phyloP scores from a whole-genome alignment of 2,113 vertebrate species.

The Psilopogon haemacephalus region DNA sequence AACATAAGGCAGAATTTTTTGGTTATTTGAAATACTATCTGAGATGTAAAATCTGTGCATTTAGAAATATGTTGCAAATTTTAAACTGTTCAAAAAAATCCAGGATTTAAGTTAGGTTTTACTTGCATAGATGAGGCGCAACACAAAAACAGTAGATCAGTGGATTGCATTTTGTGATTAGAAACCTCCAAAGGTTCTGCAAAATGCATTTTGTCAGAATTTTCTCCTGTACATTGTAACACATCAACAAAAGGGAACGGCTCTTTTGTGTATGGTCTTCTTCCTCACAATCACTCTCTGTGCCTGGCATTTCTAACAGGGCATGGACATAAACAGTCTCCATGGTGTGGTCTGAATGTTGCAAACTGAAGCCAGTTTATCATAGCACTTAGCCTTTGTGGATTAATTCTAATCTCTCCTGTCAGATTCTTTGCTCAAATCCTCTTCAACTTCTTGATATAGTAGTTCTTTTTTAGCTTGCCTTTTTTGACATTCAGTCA shows the following conservation, averaged over 20 bases:
- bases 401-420: background rate
- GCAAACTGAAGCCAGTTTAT: background rate
- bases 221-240: background rate
- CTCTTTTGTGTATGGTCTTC: background rate
- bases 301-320: background rate
- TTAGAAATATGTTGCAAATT: background rate
- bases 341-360: accelerated
- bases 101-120: background rate
- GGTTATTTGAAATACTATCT: background rate
- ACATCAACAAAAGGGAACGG: background rate
- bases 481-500: background rate
- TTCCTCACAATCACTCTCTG: background rate
- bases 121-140: background rate
- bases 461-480: background rate
- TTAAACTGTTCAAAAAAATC: background rate
- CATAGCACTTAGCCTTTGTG: background rate
- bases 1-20: background rate
- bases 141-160: background rate
- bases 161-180: background rate
- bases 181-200: background rate
- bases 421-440: background rate
- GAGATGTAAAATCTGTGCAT: background rate
- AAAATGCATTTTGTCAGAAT: background rate
- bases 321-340: background rate
- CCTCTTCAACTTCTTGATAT: background rate